Evolutionary conservation across 2,113 vertebrate genomes (phyloP).

Genomic region (Noctilio leporinus): DNA sequence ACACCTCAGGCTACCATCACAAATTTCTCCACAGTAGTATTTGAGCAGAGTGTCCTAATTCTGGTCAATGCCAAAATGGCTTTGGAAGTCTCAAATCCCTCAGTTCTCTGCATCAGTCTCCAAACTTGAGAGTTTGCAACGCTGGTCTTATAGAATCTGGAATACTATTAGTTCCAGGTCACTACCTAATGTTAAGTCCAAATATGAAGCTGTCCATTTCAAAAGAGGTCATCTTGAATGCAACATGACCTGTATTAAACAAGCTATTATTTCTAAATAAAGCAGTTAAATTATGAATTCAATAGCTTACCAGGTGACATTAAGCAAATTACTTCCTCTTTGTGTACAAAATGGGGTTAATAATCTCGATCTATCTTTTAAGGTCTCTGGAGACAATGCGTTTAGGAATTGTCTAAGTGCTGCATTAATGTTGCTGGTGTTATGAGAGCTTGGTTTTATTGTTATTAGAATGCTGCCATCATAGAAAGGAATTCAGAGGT

Average conservation of each 20-base stretch:
- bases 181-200: constrained; percentile 10
- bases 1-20: not conserved
- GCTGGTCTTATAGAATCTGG: not conserved
- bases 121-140: not conserved
- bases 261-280: constrained; percentile 47
- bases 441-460: constrained; percentile 61
- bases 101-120: not conserved
- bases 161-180: constrained; percentile 20
- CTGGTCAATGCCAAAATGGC: not conserved
- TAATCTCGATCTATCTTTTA: constrained; percentile 37
- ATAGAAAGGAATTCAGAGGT: constrained; percentile 47
- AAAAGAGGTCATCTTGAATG: constrained; percentile 34
- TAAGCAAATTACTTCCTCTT: constrained; percentile 43
- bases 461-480: constrained; percentile 17
- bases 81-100: not conserved
- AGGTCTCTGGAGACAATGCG: constrained; percentile 40
- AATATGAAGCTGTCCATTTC: constrained; percentile 15
- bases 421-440: constrained; percentile 38
- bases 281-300: constrained; percentile 52
- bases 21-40: not conserved
- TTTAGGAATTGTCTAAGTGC: constrained; percentile 40
- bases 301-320: constrained; percentile 33
- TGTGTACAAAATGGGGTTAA: constrained; percentile 56
- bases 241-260: constrained; percentile 8
- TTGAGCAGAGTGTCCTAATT: not conserved